Conservation (phyloP, 2,113 vertebrate species). For the Excalfactoria chinensis region DNA sequence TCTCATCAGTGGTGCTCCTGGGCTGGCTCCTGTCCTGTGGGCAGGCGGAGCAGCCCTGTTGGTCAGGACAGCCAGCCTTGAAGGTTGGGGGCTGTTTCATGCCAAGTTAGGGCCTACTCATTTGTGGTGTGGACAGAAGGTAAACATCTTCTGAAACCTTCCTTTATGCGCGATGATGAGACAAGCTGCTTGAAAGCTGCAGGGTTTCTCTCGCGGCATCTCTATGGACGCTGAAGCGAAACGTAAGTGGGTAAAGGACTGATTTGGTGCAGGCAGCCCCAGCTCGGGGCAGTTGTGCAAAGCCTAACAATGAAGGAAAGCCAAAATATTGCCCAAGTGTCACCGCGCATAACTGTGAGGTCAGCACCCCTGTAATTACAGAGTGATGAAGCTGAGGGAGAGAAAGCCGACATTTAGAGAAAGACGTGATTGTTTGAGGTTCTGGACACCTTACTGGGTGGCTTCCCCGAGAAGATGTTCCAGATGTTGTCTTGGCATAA, state of each 20-base stretch:
- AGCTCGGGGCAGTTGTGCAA: not conserved
- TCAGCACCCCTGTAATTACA: slow-evolving; percentile 31
- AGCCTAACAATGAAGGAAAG: not conserved
- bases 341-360: not conserved
- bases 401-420: slow-evolving; percentile 42
- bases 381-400: slow-evolving; percentile 5
- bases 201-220: not conserved
- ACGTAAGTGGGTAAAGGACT: not conserved
- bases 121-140: not conserved
- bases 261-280: not conserved
- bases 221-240: not conserved
- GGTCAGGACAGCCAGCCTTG: not conserved
- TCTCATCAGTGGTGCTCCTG: not conserved
- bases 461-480: slow-evolving; percentile 63
- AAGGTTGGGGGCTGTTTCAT: not conserved
- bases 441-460: slow-evolving; percentile 67
- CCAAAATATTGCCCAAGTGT: slow-evolving; percentile 3
- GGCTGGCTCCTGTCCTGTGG: not conserved
- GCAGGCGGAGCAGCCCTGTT: not conserved
- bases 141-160: not conserved
- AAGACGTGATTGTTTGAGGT: slow-evolving; percentile 50
- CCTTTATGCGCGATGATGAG: not conserved
- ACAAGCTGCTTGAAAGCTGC: not conserved
- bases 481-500: slow-evolving; percentile 66
- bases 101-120: not conserved